Base-by-base conservation (phyloP, 1,140 invertebrate species). In the Bicyclus anynana region DNA sequence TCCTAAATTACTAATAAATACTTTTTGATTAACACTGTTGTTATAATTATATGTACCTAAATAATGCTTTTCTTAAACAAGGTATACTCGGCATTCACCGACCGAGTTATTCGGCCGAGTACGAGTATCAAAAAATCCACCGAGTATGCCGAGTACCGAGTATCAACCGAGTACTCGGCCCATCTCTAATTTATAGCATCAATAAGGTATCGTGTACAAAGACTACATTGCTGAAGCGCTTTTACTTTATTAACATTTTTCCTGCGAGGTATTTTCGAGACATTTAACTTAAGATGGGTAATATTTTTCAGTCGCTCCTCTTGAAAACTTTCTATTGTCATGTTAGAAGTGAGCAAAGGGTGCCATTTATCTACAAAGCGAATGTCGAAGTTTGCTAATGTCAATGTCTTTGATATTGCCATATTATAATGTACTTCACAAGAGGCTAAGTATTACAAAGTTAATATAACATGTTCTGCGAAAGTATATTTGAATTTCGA, bases 301-400 rank as follows among this genome's bases (percentile, higher is more conserved):
- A 81, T 81, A 81, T 80, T 80, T 80, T 84, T 81, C 77, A 74
- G 70, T 65, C 74, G 72, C 63, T 79, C 67, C 57, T 71, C 62
- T 59, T 75, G 62, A 70, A 72, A 84, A 77, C 52, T 77, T 80
- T 69, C 46, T 68, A 72, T 74, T 79, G 72, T 76, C 65, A 62
- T 66, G 20, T 49, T 62, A 18, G 18, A 51, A 66, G 58, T 62
- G 57, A 71, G 57, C 64, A 56, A 59, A 40, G 48, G 42, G 38
- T 64, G 54, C 46, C 51, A 53, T 60, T 64, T 64, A 56, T 67
- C 53, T 56, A 40, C 55, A 38, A 55, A 42, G 58, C 49, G 29
- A 26, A 14, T 12, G 47, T 49, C 27, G 35, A 53, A 59, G 27
- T 59, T 59, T 59, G 51, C 44, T 59, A 59, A 53, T 59, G 50